These are phyloP conservation scores for Cydia fagiglandana DNA, from an alignment of 1,140 invertebrate genomes.

Conservation along the genomic window DNA sequence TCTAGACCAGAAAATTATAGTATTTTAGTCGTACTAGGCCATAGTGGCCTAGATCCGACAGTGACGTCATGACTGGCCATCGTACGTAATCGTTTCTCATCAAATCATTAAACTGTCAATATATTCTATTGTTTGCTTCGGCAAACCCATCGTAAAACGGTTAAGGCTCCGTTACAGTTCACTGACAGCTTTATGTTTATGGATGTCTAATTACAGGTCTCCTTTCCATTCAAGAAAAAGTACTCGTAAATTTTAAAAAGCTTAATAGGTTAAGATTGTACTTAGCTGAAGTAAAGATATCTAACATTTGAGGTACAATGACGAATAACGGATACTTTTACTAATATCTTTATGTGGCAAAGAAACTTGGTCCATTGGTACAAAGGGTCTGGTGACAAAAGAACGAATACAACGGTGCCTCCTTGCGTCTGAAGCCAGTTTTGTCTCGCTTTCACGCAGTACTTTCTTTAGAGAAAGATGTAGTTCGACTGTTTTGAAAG, in stretches of 20 bases:
- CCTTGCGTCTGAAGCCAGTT: slow-evolving; percentile 21
- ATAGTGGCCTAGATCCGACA: neutral
- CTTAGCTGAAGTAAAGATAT: neutral
- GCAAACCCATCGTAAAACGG: slow-evolving; percentile 1
- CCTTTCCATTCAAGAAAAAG: neutral
- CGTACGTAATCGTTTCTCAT: neutral
- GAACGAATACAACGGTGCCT: neutral
- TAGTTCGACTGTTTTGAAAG: slow-evolving; percentile 11
- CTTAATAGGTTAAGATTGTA: neutral
- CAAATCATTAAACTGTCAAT: neutral
- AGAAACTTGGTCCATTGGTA: neutral
- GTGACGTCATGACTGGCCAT: slow-evolving; percentile 10
- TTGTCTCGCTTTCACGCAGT: slow-evolving; percentile 28
- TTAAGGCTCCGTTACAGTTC: slow-evolving; percentile 1
- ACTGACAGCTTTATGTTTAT: slow-evolving; percentile 18
- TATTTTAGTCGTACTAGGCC: neutral
- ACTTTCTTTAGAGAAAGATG: slow-evolving; percentile 27
- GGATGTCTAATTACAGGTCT: neutral
- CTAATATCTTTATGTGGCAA: neutral
- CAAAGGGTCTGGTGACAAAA: slow-evolving; percentile 21
- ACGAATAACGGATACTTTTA: neutral
- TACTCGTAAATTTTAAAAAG: neutral
- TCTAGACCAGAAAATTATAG: slow-evolving; percentile 1
- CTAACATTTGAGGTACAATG: neutral
- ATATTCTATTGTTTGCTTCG: neutral